Evolutionary conservation across 2,888 invertebrate species (phyloP).

Genomic region (Drosophila melanosoma): DNA sequence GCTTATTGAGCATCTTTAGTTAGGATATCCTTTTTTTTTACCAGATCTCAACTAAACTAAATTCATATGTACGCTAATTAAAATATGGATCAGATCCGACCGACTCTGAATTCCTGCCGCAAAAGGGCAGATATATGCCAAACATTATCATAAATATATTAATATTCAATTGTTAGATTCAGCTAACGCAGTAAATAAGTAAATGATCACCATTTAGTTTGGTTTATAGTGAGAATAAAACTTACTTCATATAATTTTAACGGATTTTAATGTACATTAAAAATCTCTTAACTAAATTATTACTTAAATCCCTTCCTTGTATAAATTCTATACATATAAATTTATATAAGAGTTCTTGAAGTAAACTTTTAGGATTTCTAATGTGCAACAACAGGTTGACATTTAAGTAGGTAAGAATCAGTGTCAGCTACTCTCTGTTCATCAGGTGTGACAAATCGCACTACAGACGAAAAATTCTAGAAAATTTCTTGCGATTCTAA

Average conservation of each 20-base stretch:
- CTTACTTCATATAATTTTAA: neutral
- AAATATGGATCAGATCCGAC: neutral
- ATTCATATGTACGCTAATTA: neutral
- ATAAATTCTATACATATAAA: neutral
- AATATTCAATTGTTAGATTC: neutral
- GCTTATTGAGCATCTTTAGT: neutral
- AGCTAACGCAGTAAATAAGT: neutral
- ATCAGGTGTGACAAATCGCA: constrained; percentile 74
- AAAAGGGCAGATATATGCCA: neutral
- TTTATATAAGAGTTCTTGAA: neutral
- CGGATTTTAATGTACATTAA: neutral
- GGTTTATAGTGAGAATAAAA: neutral
- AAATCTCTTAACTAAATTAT: neutral
- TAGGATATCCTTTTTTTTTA: neutral
- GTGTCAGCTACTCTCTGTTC: constrained; percentile 12
- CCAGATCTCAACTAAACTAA: neutral
- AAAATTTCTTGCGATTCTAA: constrained; percentile 46
- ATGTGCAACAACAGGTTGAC: constrained; percentile 25
- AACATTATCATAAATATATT: neutral
- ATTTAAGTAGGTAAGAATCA: neutral
- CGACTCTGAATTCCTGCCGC: neutral
- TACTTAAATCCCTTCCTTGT: neutral
- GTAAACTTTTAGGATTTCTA: neutral
- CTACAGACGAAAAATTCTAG: constrained; percentile 34
- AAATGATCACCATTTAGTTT: neutral